These are phyloP conservation scores for Labrus mixtus DNA, from an alignment of 2,113 vertebrate species.

Conservation along the genomic window DNA sequence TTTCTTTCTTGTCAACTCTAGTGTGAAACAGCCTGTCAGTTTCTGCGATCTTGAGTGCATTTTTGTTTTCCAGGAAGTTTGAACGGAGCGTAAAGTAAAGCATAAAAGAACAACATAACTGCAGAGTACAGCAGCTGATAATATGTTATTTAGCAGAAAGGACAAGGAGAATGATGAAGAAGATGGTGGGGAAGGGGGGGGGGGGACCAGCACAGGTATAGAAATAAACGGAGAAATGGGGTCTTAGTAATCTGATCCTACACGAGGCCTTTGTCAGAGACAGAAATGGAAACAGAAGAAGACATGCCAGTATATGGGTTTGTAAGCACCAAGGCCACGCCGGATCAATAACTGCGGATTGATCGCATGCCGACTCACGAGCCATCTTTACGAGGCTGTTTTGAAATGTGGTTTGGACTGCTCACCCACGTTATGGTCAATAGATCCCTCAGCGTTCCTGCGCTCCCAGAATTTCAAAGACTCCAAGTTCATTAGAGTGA, in stretches of 20 bases:
- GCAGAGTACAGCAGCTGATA: conserved; percentile 22
- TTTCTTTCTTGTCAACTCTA: too few relatives aligned
- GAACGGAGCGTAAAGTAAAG: conserved; percentile 16
- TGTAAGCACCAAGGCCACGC: conserved; percentile 35
- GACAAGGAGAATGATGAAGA: too few relatives aligned
- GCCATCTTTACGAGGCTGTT: conserved; percentile 57
- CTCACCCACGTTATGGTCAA: conserved; percentile 42
- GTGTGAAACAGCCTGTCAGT: too few relatives aligned
- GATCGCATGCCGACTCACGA: conserved; percentile 41
- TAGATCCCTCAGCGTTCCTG: conserved; percentile 13
- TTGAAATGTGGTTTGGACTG: conserved; percentile 56
- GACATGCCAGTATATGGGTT: conserved; percentile 25
- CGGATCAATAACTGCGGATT: conserved; percentile 58
- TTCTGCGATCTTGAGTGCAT: conserved; percentile 20
- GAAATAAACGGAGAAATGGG: conserved; percentile 10
- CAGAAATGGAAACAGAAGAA: conserved; percentile 10
- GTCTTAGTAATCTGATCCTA: conserved; percentile 35
- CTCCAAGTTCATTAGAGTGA: conserved; percentile 20
- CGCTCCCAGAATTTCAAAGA: conserved; percentile 27
- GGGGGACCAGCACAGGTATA: neutral
- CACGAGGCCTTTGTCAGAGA: conserved; percentile 32
- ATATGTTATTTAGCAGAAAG: conserved; percentile 34
- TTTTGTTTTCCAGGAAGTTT: conserved; percentile 42
- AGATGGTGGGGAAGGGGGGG: too few relatives aligned
- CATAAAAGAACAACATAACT: neutral